Base-by-base conservation (phyloP, 2,888 invertebrate species). In the Cryptocheilus praepositus region DNA sequence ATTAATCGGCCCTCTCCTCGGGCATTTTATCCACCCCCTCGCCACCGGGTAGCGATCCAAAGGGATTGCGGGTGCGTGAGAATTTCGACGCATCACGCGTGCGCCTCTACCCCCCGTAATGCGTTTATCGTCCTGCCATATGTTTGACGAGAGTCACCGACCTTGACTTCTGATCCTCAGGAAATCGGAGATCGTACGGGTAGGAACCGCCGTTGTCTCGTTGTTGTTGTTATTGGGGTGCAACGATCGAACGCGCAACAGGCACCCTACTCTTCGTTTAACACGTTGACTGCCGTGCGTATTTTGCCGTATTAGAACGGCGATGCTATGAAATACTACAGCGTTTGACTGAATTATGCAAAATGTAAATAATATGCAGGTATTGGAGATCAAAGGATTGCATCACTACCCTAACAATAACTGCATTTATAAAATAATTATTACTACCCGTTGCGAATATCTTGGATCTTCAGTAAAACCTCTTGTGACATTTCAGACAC, bases 101-200 rank as follows among this genome's bases (percentile, higher is more conserved):
- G 49, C 19, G 49, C 49, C 8, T 8, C 45, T 49, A 4, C 49
- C 18, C 18, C 13, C 49, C 11, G 16, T 49, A 49, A 49, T 49
- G 16, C 49, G 49, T 36, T 36, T 56, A 56, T 28, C 21, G 15
- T 11, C 22, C 44, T 21, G 46, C 49, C 49, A 58, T 58, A 21
- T 49, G 58, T 5, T 58, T 18, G 22, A 19, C 43, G 56, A 56
- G 56, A 21, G 44, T 56, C 36, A 49, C 21, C 57, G 67, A 46
- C 64, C 67, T 67, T 70, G 70, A 64, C 63, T 70, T 25, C 25
- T 60, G 62, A 66, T 61, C 49, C 59, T 53, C 54, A 53, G 69
- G 67, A 70, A 70, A 70, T 70, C 57, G 62, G 55, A 63, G 62
- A 67, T 46, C 8, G 61, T 53, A 21, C 49, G 61, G 46, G 61